Evolutionary conservation across 2,888 invertebrate genomes (phyloP).

Genomic region (Oxystoma pomonae): DNA sequence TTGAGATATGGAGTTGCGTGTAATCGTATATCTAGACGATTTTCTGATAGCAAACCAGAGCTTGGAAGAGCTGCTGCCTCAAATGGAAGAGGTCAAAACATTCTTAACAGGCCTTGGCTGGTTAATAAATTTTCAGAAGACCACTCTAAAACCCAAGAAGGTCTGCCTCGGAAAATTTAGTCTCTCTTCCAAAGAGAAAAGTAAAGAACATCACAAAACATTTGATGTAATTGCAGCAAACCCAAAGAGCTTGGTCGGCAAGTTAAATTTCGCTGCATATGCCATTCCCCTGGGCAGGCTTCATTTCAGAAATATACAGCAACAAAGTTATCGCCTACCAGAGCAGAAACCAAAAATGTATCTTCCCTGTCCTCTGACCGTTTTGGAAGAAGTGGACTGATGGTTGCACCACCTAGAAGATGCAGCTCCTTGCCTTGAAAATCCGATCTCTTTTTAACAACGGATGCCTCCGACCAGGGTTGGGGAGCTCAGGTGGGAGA

Average conservation of each 20-base stretch:
- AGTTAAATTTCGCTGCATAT: constrained; percentile 18
- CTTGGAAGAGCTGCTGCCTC: constrained; percentile 3
- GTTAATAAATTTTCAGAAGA: constrained; percentile 17
- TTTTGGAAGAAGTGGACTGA: constrained; percentile 7
- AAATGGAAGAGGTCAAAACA: neutral
- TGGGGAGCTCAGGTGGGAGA: constrained; percentile 14
- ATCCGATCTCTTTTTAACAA: neutral
- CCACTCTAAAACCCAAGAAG: constrained; percentile 2
- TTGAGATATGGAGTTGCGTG: constrained; percentile 8
- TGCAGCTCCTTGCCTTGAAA: constrained; percentile 13
- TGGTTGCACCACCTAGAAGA: constrained; percentile 9
- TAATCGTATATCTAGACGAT: constrained; percentile 18
- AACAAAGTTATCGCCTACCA: neutral
- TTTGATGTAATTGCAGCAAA: neutral
- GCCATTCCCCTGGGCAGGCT: constrained; percentile 19
- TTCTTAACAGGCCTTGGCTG: neutral
- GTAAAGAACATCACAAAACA: no score
- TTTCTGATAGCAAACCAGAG: constrained; percentile 14
- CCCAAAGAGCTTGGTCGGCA: constrained; percentile 13
- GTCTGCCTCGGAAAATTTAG: no score
- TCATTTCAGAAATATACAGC: constrained; percentile 1
- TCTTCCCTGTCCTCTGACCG: constrained; percentile 1
- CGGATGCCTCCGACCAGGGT: constrained; percentile 12
- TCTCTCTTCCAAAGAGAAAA: no score
- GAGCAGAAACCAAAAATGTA: constrained; percentile 1